These are phyloP conservation scores for Calameuta idolon DNA, from an alignment of 2,888 invertebrate species.

Conservation along the genomic window DNA sequence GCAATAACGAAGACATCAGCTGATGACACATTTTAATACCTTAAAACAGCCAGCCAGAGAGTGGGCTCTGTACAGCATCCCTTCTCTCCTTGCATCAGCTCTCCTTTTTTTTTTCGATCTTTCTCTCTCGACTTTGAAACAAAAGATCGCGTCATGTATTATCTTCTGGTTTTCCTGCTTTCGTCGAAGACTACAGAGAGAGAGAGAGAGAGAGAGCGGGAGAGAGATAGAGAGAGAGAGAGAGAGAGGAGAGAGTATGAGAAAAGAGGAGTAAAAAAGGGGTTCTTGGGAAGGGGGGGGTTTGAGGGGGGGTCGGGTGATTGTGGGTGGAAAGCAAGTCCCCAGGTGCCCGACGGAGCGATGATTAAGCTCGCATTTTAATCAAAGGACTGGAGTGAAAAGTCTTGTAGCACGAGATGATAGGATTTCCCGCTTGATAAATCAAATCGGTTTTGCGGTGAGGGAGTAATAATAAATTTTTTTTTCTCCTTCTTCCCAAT, in stretches of 20 bases:
- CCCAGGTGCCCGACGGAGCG: conserved; percentile 59
- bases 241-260: conserved; percentile 15
- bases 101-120: conserved; percentile 17
- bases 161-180: conserved; percentile 54
- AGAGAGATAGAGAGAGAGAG: conserved; percentile 15
- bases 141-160: conserved; percentile 59
- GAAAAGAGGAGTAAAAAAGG: not conserved
- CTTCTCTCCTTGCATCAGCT: conserved; percentile 13
- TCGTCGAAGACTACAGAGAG: conserved; percentile 39
- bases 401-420: conserved; percentile 61
- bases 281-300: not conserved
- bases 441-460: conserved; percentile 58
- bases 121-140: conserved; percentile 36
- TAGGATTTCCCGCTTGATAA: conserved; percentile 64
- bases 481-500: conserved; percentile 29
- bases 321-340: conserved; percentile 44
- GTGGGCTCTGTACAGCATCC: conserved; percentile 13
- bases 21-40: conserved; percentile 66
- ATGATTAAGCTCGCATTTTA: conserved; percentile 67
- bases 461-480: conserved; percentile 51
- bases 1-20: conserved; percentile 61
- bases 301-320: conserved; percentile 16
- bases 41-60: conserved; percentile 53
- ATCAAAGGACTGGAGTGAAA: conserved; percentile 65
- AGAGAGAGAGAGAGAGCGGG: conserved; percentile 30